Base-by-base conservation (phyloP, 1,140 invertebrate genomes). In the Plodia interpunctella region DNA sequence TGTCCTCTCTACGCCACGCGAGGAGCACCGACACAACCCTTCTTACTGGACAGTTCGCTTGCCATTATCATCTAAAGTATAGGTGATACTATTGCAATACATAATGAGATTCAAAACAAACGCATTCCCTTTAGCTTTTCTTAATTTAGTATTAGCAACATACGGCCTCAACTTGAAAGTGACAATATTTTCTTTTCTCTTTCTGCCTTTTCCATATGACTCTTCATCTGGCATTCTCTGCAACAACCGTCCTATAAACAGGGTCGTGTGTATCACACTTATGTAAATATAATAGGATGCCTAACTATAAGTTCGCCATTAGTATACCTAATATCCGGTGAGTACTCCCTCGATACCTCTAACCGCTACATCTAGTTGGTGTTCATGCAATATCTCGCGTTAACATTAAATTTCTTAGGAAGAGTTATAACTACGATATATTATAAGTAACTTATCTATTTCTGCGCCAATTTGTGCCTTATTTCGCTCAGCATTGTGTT, bases 391-490 rank as follows among this genome's bases (percentile, higher is more conserved):
- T 35, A 44, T 44, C 13, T 44, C 38, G 38, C 38, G n/a, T 44
- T 44, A 15, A 44, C 38, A 44, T 44, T 44, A 44, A 2, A 15
- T 15, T 44, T 44, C 38, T 15, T 44, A 44, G 13, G 13, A 44
- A 44, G 38, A 44, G n/a, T 15, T 44, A 44, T 44, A 15, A 15
- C 38, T 44, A 44, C 38, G 38, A 44, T n/a, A 44, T 44, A 15
- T 44, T 3, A 44, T 44, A 32, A 32, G 9, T 44, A 13, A 10
- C 32, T 35, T 35, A 44, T 15, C 38, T 44, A 44, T 3, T 32
- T 44, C n/a, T 44, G 38, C 38, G 38, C 38, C 38, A 44, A 44
- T 44, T 44, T 44, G 38, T 44, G 38, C 38, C 38, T n/a, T 15
- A 6, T 3, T 44, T 44, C 38, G 38, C 1, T 15, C 13, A 44